Evolutionary conservation across 2,113 vertebrate genomes (phyloP).

Genomic region (Cheilinus undulatus): DNA sequence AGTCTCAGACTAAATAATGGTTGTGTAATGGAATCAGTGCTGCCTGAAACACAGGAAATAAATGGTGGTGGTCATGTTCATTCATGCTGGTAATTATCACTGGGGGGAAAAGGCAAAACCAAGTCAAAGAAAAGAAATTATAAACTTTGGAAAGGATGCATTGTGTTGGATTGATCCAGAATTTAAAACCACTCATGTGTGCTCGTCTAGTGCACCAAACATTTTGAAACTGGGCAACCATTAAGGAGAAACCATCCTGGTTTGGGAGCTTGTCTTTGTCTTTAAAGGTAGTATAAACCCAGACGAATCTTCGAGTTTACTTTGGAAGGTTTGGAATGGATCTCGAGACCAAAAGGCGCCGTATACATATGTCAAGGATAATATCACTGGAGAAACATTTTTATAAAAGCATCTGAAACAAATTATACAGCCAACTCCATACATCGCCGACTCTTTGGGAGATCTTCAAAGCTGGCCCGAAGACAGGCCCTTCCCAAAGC

Average conservation of each 20-base stretch:
- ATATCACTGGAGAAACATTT: too few species aligned
- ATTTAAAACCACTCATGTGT: slow-evolving; percentile 31
- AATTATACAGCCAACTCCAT: slow-evolving; percentile 44
- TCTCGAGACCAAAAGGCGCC: slow-evolving; percentile 26
- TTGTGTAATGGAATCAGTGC: slow-evolving; percentile 71
- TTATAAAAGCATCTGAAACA: slow-evolving; percentile 34
- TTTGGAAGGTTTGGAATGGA: slow-evolving; percentile 22
- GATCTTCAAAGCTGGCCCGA: slow-evolving; percentile 12
- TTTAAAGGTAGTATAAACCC: slow-evolving; percentile 30
- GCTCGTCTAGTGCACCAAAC: slow-evolving; percentile 38
- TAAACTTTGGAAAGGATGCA: slow-evolving; percentile 66
- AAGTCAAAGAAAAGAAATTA: slow-evolving; percentile 66
- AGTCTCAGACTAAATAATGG: slow-evolving; percentile 71
- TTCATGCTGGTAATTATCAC: slow-evolving; percentile 72
- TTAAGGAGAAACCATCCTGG: slow-evolving; percentile 14
- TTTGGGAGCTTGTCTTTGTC: slow-evolving; percentile 17
- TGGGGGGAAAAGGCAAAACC: slow-evolving; percentile 38
- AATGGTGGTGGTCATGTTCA: slow-evolving; percentile 69
- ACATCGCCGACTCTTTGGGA: slow-evolving; percentile 2
- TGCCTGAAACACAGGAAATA: slow-evolving; percentile 61
- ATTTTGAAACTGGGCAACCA: slow-evolving; percentile 51
- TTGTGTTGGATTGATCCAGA: slow-evolving; percentile 35
- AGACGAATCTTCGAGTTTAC: slow-evolving; percentile 44
- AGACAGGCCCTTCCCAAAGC: slow-evolving; percentile 30
- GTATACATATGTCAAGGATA: slow-evolving; percentile 25